Evolutionary conservation across 2,113 vertebrate species (phyloP).

Genomic region (Apus apus): DNA sequence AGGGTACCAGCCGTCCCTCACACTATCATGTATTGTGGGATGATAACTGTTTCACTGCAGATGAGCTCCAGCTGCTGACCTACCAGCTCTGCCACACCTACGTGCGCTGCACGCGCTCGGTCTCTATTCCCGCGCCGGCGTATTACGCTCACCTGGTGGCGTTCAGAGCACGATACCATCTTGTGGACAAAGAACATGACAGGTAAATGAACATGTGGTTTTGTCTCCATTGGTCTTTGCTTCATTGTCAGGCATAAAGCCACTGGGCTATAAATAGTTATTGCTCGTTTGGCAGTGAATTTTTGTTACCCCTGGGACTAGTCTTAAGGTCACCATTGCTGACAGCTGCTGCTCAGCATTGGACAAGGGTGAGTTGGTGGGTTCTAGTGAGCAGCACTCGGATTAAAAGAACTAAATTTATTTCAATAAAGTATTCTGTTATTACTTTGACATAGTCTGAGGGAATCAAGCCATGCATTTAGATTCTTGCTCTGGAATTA

Average conservation of each 20-base stretch:
- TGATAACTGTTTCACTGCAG: slow-evolving; percentile 98
- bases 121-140: slow-evolving; percentile 97
- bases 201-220: slow-evolving; percentile 76
- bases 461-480: fast-evolving
- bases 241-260: not conserved
- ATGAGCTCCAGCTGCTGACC: slow-evolving; percentile 98
- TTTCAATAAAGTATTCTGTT: not conserved
- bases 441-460: not conserved
- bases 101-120: slow-evolving; percentile 96
- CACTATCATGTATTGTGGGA: slow-evolving; percentile 99
- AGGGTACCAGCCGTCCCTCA: slow-evolving; percentile 98
- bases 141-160: slow-evolving; percentile 99
- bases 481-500: not conserved
- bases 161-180: slow-evolving; percentile 97
- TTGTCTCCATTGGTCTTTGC: not conserved
- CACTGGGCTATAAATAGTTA: fast-evolving
- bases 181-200: slow-evolving; percentile 99
- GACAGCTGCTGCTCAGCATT: not conserved
- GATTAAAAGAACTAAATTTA: not conserved
- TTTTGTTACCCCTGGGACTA: not conserved
- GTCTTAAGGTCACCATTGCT: not conserved
- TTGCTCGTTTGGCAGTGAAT: not conserved
- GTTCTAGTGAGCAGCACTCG: not conserved
- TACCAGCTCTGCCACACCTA: slow-evolving; percentile 99
- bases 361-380: not conserved